Base-by-base conservation (phyloP, 2,113 vertebrate genomes). In the Noctilio leporinus region DNA sequence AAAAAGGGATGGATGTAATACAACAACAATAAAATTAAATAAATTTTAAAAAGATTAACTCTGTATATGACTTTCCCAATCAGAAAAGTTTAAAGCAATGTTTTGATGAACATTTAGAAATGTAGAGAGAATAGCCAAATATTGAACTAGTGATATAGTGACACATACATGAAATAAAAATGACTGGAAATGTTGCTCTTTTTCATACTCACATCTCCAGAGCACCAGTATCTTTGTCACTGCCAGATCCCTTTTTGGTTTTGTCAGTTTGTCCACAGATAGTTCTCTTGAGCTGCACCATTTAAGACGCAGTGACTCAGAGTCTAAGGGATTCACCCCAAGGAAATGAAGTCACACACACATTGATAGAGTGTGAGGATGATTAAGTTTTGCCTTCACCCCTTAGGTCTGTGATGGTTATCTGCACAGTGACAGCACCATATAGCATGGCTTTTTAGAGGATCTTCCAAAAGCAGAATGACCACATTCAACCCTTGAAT, bases 351-450 rank as follows among this genome's bases (percentile, higher is more conserved):
- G 22, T 35, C 9, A 2, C 24, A n/a, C 0, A 16, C 55, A 28
- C 17, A 5, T 5, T 35, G 5, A 17, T 0, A 0, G 38, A 80
- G 19, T 22, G 1, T 11, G 6, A n/a, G 57, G 7, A 10, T 4
- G 10, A 14, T 0, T 15, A 28, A 10, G 33, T 45, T 64, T 65
- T 47, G 35, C 86, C 28, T 14, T 77, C 12, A 33, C 38, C 33
- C 45, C 33, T 47, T 53, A 19, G 28, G 33, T 53, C 14, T 62
- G 55, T 26, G 45, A 45, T 35, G 33, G 28, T 51, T 45, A 2
- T 35, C 10, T 10, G 75, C 43, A 64, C 22, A 35, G 49, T 40
- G 70, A 59, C 59, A 19, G 12, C 35, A 30, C 26, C 24, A 64
- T 51, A 24, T 3, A 24, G 5, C 19, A 3, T 19, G 51, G 30